Percentiles rank a stretch among this genome's conserved stretches.
Evolutionary conservation across 2,888 invertebrate genomes (phyloP).

Genomic region (Graphium colonna): DNA sequence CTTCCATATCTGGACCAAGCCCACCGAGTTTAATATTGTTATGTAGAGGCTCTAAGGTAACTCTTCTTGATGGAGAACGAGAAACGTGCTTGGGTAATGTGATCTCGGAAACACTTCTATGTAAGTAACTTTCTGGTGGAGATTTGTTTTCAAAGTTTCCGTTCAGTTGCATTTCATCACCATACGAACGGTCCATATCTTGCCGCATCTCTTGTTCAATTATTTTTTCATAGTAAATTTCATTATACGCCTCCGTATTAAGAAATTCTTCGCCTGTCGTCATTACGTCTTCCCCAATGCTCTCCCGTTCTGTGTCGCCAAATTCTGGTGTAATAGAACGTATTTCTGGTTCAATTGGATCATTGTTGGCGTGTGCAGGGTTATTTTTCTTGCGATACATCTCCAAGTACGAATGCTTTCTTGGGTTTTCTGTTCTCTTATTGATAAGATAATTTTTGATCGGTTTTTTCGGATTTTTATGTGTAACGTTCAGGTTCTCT

Average conservation of each 20-base stretch:
- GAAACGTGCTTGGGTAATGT: conserved; percentile 44
- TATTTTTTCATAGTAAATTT: conserved; percentile 65
- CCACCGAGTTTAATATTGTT: conserved; percentile 63
- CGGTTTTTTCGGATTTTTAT: background rate
- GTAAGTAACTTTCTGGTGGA: conserved; percentile 41
- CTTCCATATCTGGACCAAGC: conserved; percentile 65
- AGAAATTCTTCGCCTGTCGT: conserved; percentile 50
- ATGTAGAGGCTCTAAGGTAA: conserved; percentile 45
- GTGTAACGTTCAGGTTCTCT: background rate
- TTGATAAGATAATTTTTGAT: conserved; percentile 55
- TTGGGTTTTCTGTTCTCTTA: conserved; percentile 43
- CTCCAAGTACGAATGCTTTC: conserved; percentile 55
- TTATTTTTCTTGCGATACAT: conserved; percentile 62
- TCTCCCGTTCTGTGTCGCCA: conserved; percentile 68
- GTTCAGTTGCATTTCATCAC: conserved; percentile 42
- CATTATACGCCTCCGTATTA: conserved; percentile 67
- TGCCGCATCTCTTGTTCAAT: conserved; percentile 44
- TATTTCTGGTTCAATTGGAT: conserved; percentile 41
- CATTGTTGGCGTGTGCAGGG: conserved; percentile 31
- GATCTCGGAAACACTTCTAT: conserved; percentile 64
- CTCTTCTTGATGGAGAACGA: conserved; percentile 36
- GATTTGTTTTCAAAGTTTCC: conserved; percentile 39
- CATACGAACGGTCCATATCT: conserved; percentile 48
- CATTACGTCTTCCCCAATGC: conserved; percentile 43
- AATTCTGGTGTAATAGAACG: conserved; percentile 65